Conservation (phyloP, 2,888 invertebrate genomes). For the Heliconius sara region DNA sequence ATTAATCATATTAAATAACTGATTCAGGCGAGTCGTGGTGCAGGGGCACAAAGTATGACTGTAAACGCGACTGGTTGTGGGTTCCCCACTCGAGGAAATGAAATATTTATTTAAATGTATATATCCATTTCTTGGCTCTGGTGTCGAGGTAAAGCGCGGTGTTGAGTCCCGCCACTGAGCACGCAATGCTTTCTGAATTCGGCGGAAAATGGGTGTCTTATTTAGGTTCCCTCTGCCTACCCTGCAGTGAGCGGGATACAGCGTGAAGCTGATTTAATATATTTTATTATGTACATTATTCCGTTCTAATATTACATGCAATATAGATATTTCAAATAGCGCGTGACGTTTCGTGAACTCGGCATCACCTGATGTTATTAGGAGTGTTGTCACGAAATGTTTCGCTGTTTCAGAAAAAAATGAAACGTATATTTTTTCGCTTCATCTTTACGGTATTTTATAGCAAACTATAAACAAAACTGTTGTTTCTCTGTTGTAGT, state of each 20-base stretch:
- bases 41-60: background rate
- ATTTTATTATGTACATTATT: background rate
- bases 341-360: slow-evolving; percentile 64
- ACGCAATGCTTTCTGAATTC: background rate
- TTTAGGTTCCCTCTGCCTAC: background rate
- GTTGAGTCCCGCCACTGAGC: background rate
- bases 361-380: slow-evolving; percentile 53
- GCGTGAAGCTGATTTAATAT: background rate
- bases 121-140: background rate
- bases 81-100: background rate
- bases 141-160: background rate
- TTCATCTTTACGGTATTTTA: slow-evolving; percentile 24
- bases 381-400: slow-evolving; percentile 64
- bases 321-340: slow-evolving; percentile 66
- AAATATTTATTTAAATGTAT: background rate
- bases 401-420: slow-evolving; percentile 58
- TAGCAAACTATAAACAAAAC: background rate
- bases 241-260: background rate
- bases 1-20: too few relatives aligned
- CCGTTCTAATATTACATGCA: slow-evolving; percentile 38
- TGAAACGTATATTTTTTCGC: background rate
- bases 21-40: background rate
- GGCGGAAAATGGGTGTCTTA: background rate
- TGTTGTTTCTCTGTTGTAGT: background rate
- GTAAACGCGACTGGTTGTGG: background rate